A percentile compares a stretch with the other conserved stretches of the same genome.
These are phyloP conservation scores for Drosophila nannoptera DNA, from an alignment of 1,140 invertebrate genomes.

Conservation along the genomic window DNA sequence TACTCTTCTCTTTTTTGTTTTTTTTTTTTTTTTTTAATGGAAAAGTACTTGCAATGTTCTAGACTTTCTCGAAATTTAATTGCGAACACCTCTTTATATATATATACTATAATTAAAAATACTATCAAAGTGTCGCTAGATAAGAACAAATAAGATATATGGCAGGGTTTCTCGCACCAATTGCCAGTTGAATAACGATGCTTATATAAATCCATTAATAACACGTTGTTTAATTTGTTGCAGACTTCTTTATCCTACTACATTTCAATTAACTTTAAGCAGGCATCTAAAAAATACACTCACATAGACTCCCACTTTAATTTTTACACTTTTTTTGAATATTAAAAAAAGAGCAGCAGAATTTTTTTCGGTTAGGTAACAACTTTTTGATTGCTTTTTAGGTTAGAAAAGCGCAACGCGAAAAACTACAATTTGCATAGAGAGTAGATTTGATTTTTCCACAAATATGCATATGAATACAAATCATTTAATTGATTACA, in stretches of 20 bases:
- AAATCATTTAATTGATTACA: constrained; percentile 32
- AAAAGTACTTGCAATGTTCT: constrained; percentile 7
- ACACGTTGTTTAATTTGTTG: constrained; percentile 15
- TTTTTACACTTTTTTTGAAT: constrained; percentile 11
- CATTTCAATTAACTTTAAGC: neutral
- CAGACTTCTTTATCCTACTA: constrained; percentile 7
- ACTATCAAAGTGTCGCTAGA: constrained; percentile 42
- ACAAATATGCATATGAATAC: constrained; percentile 22
- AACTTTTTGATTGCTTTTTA: constrained; percentile 65
- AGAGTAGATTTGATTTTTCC: constrained; percentile 9
- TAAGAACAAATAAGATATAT: constrained; percentile 42
- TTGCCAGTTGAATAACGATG: constrained; percentile 40
- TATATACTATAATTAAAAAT: constrained; percentile 29
- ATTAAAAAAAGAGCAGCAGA: constrained; percentile 17
- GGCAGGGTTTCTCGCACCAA: constrained; percentile 1
- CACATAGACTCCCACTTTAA: constrained; percentile 2
- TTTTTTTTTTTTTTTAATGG: neutral
- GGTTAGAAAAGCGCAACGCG: constrained; percentile 65
- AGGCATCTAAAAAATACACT: neutral
- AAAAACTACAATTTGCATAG: constrained; percentile 37
- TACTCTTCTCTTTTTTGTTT: too few species aligned
- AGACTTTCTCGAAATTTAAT: constrained; percentile 1
- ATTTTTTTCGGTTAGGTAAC: constrained; percentile 62
- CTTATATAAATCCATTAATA: constrained; percentile 34
- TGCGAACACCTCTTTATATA: constrained; percentile 3